Base-by-base conservation (phyloP, 2,113 vertebrate species). In the Corynorhinus townsendii region DNA sequence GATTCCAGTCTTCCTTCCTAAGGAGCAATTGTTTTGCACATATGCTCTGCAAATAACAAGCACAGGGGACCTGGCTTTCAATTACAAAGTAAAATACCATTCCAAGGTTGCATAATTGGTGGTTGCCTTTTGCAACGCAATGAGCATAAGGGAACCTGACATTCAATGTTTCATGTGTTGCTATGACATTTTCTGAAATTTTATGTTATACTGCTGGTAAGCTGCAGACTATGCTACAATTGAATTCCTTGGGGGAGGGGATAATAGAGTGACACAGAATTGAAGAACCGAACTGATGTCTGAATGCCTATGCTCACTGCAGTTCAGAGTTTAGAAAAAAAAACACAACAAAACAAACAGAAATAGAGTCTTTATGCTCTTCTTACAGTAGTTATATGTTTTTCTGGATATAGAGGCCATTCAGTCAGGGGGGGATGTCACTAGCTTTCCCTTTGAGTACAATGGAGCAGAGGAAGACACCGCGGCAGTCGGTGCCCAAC, bases 71-170 rank as follows among this genome's bases (percentile, higher is more conserved):
- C 93, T 97, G 69, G 90, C 72, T 98, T 97, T 98, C 97, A 97
- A 97, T 98, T 96, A 80, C 35, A 93, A 96, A 96, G 72, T 96
- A 95, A 97, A 96, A 96, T 95, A 97, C 87, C 91, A 96, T 89
- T 97, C 47, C 85, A 91, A 96, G 96, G 92, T 97, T 97, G 90
- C 95, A 47, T 97, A 97, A 98, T 94, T 97, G 95, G 93, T 95
- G 91, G 97, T 96, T 97, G 89, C 77, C 94, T 98, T 97, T 95
- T 93, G 90, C 71, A 94, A 96, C 86, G 77, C 82, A 83, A 68
- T 95, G 98, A 98, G 97, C 97, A 97, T 98, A 98, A 98, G 98
- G 97, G 86, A 98, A 98, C 38, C 88, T 98, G 98, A 97, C 97
- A 98, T 98, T 98, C 97, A 97, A 97, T 98, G 89, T 95, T 97